Evolutionary conservation across 2,113 vertebrate genomes (phyloP), one percentile per base, ranked within the genome.

Genomic region (Globicephala melas): DNA sequence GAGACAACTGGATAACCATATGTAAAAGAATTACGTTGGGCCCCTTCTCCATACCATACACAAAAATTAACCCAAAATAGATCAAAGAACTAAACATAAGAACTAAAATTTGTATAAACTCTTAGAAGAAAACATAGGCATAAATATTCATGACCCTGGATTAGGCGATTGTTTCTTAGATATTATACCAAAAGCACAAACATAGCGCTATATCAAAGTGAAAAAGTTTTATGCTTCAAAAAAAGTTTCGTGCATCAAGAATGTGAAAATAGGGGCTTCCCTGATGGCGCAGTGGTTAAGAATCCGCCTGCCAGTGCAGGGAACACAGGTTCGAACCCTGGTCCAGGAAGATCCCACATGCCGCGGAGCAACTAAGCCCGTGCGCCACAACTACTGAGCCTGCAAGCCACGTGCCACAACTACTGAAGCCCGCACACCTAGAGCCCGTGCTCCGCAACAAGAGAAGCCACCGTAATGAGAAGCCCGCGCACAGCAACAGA

Each of bases 81-180:
- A 68, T 93, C 58, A 96, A 0, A 87, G 21, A 63, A 55, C 47
- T 88, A 63, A 88, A 77, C 31, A 0, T 82, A 82, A 94, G 17
- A 50, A 26, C 58, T 91, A 71, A 91, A 90, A 91, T 79, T 79
- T 55, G 47, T 65, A 79, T 26, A 60, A 90, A 85, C 13, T 73
- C 65, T 91, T 73, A 86, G 44, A 86, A 83, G 68, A 83, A 70
- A 88, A 81, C 18, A 73, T 31, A 76, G 62, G 47, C 8, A 91
- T 81, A 91, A 94, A 94, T 73, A 91, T 83, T 83, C 44, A 95
- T 55, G 70, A 88, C 60, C 60, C 28, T 83, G 60, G 41, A 74
- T 88, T 55, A 70, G 18, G 38, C 8, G 36, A 82, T 9, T 38
- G 36, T 70, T 80, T 87, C 76, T 82, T 82, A 82, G 88, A 76